Percentiles rank a stretch among this genome's conserved stretches.
Evolutionary conservation across 1,140 invertebrate genomes (phyloP).

Genomic region (Papilio polytes): DNA sequence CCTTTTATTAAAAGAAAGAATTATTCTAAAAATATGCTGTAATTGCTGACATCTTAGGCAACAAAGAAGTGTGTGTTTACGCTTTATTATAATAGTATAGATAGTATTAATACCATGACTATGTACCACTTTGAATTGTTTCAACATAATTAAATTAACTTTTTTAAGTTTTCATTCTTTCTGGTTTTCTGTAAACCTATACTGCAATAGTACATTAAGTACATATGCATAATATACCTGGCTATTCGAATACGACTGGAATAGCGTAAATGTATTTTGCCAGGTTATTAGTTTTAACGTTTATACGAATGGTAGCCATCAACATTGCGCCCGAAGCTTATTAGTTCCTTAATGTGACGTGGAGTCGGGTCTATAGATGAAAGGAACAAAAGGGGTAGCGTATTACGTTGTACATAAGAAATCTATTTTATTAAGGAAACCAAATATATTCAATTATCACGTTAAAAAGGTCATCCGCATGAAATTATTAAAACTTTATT

Average conservation of each 20-base stretch:
- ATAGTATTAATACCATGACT: too few relatives aligned
- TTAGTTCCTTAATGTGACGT: constrained; percentile 26
- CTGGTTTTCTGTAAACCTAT: neutral
- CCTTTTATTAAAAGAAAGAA: too few relatives aligned
- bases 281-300: constrained; percentile 26
- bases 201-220: neutral
- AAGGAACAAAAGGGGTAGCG: constrained; percentile 13
- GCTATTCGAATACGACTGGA: neutral
- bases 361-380: constrained; percentile 7
- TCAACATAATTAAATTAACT: too few relatives aligned
- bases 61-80: too few relatives aligned
- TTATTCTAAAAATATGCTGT: too few relatives aligned
- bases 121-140: too few relatives aligned
- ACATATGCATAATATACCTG: neutral
- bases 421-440: neutral
- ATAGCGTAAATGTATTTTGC: constrained; percentile 10
- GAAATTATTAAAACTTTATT: too few relatives aligned
- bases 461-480: too few relatives aligned
- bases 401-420: constrained; percentile 9
- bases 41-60: too few relatives aligned
- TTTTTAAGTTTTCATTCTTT: neutral
- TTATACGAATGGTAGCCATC: constrained; percentile 11
- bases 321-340: constrained; percentile 25
- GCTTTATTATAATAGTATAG: too few relatives aligned
- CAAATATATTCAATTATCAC: neutral